Conservation (phyloP, 2,888 invertebrate species). For the Cosmopolites sordidus region DNA sequence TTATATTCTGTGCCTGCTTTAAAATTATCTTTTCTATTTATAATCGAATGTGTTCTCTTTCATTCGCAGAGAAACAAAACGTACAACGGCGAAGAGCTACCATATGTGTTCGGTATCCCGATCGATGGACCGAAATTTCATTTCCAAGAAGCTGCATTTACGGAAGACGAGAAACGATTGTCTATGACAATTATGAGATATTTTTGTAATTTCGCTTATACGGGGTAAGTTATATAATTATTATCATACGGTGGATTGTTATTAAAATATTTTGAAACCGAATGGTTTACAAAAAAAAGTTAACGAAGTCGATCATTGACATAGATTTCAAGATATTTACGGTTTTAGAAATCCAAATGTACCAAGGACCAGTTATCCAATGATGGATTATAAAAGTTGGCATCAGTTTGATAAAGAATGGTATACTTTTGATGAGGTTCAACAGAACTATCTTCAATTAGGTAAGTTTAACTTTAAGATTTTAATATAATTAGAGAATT, state of each 20-base stretch:
- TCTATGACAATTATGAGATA: conserved; percentile 84
- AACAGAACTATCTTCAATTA: conserved; percentile 73
- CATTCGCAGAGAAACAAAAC: conserved; percentile 62
- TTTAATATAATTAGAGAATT: too few species aligned
- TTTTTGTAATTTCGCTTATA: conserved; percentile 87
- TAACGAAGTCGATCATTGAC: too few species aligned
- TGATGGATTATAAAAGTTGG: conserved; percentile 47
- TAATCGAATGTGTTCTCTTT: conserved; percentile 14
- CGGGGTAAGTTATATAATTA: conserved; percentile 80
- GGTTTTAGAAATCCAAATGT: conserved; percentile 68
- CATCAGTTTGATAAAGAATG: conserved; percentile 66
- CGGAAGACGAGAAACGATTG: conserved; percentile 70
- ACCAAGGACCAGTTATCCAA: conserved; percentile 51
- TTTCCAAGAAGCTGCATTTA: conserved; percentile 64
- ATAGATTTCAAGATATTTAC: too few species aligned
- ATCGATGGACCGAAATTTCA: conserved; percentile 63
- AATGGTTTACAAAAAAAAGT: too few species aligned
- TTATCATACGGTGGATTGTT: too few species aligned
- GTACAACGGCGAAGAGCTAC: conserved; percentile 81
- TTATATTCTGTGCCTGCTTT: conserved; percentile 9
- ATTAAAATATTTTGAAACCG: too few species aligned
- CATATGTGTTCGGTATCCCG: conserved; percentile 84
- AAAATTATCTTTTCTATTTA: conserved; percentile 24
- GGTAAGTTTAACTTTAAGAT: conserved; percentile 58
- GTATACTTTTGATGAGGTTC: conserved; percentile 74